Evolutionary conservation across 2,113 vertebrate species (phyloP), one percentile per base, ranked within the genome.

Genomic region (Naja naja): DNA sequence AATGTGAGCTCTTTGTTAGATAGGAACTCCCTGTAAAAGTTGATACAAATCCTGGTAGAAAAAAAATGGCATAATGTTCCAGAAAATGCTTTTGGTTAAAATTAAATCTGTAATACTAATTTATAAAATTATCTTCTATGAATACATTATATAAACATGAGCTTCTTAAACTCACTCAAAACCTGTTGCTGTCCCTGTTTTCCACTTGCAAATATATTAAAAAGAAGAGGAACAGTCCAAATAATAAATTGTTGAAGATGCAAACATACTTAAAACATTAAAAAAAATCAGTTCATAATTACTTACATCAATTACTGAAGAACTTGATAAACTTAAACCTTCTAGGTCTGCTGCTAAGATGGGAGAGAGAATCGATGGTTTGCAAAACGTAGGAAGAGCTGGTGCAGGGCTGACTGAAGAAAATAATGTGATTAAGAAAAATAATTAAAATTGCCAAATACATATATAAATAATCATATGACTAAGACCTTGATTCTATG

Each of bases 301-400:
- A 98, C 98, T 98, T 95, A 99, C 99, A 95, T 97, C 98, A 94
- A 99, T 97, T 95, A 98, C 89, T 20, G 98, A 97, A 92, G 98
- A 95, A 93, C 95, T 95, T 5, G 98, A 98, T 55, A 99, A 97
- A 85, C 98, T 98, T 88, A 99, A 98, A 89, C 99, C 99, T 95
- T 99, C 98, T 11, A 99, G 98, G 97, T 99, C 99, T 23, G 98
- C 98, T 95, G 98, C 95, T 95, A 99, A 96, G 93, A 98, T 98
- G 0, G 98, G 96, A 92, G 98, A 98, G 89, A 99, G 86, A 95
- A 97, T 81, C 56, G 97, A 93, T 90, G 98, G 90, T 88, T 95
- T 97, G 87, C 98, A 97, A 90, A 97, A 74, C 43, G 91, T 95
- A 88, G 97, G 93, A 30, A 98, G 96, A 94, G 96, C 89, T 18